Conservation (phyloP, 2,797 vertebrate genomes). For the Todus mexicanus region DNA sequence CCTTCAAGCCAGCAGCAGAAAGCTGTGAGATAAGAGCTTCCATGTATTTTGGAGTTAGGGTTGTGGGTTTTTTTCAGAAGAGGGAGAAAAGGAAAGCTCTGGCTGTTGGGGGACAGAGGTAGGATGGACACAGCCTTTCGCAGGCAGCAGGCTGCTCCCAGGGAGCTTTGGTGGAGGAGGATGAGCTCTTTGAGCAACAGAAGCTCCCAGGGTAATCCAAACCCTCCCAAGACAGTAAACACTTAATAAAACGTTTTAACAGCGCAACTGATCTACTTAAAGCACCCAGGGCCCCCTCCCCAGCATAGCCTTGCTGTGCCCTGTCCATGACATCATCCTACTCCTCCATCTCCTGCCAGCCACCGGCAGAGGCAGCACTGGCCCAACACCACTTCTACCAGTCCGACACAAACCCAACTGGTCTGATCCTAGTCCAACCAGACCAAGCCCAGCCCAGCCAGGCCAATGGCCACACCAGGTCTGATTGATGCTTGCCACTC, state of each 20-base stretch:
- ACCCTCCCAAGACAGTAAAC: neutral
- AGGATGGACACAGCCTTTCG: neutral
- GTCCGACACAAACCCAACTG: neutral
- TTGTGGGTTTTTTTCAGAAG: neutral
- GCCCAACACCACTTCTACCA: neutral
- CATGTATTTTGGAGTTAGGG: rapidly evolving
- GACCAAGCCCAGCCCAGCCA: neutral
- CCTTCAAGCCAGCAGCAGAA: neutral
- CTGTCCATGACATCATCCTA: neutral
- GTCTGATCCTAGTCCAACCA: neutral
- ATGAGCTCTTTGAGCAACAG: rapidly evolving
- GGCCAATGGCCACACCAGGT: neutral
- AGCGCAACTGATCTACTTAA: neutral
- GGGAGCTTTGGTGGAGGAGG: neutral
- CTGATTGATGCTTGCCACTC: neutral
- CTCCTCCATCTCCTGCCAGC: neutral
- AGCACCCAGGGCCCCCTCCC: neutral
- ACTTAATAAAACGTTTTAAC: neutral
- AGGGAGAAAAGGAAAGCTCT: neutral
- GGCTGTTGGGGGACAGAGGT: neutral
- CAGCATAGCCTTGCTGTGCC: neutral
- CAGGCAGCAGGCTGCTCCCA: neutral
- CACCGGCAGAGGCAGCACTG: neutral
- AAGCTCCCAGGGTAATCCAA: neutral
- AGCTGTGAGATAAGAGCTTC: neutral